Percentiles rank a stretch among this genome's conserved stretches.
These are phyloP conservation scores for Acanthornis magna DNA, from an alignment of 2,797 vertebrate species.

Conservation along the genomic window DNA sequence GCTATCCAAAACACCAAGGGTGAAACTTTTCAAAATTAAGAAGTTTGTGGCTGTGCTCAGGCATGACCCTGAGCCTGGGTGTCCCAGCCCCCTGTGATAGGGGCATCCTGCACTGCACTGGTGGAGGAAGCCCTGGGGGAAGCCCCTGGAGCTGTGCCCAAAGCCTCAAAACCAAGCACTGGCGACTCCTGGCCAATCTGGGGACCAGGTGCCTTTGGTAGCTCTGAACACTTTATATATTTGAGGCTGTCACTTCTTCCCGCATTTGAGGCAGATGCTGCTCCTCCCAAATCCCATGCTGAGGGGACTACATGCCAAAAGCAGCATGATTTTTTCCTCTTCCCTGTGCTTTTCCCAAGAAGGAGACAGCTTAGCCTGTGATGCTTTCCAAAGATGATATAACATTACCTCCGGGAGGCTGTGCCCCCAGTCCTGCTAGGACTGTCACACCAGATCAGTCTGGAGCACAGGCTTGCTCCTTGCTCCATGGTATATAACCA, in stretches of 20 bases:
- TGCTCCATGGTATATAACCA: conserved; percentile 19
- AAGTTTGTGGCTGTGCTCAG: neutral
- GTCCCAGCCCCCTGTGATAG: neutral
- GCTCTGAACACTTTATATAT: neutral
- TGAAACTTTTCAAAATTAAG: neutral
- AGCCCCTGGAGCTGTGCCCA: neutral
- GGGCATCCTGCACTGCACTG: neutral
- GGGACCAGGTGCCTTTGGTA: neutral
- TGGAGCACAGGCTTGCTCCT: neutral
- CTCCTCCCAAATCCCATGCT: conserved; percentile 25
- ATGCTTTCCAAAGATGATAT: conserved; percentile 46
- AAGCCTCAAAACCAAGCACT: neutral
- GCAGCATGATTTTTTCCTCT: conserved; percentile 24
- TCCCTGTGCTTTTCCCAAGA: neutral
- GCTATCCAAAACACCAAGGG: neutral
- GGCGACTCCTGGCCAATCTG: neutral
- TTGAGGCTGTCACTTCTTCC: neutral
- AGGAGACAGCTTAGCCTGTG: neutral
- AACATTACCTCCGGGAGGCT: neutral
- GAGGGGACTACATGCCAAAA: conserved; percentile 29
- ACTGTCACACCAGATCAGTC: neutral
- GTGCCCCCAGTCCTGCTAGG: neutral
- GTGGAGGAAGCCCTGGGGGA: neutral
- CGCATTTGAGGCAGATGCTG: neutral
- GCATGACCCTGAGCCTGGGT: neutral